Conservation (phyloP, 2,888 invertebrate genomes). For the Brachypalpus laphriformis region DNA sequence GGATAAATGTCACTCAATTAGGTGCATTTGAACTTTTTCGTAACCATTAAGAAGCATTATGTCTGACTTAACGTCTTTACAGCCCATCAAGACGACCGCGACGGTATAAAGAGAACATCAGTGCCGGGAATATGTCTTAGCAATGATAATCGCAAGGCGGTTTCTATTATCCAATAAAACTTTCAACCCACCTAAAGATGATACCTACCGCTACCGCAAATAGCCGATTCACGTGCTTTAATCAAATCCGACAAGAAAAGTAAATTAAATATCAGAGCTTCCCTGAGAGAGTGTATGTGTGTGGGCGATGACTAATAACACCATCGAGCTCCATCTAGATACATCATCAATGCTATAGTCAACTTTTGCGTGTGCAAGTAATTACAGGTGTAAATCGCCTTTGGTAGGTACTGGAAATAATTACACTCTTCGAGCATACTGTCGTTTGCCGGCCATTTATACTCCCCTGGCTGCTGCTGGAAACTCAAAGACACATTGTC, state of each 20-base stretch:
- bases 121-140: too few species aligned
- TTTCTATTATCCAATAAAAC: not conserved
- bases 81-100: too few species aligned
- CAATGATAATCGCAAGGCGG: not conserved
- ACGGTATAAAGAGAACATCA: too few species aligned
- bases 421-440: conserved; percentile 34
- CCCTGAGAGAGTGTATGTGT: not conserved
- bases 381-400: conserved; percentile 60
- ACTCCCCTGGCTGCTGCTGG: not conserved
- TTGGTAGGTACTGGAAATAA: conserved; percentile 47
- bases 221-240: not conserved
- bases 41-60: too few species aligned
- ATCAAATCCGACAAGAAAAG: not conserved
- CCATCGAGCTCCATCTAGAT: not conserved
- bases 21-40: too few species aligned
- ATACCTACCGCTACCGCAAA: not conserved
- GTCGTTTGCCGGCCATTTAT: conserved; percentile 4
- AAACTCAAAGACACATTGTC: conserved; percentile 43
- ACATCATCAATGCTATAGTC: conserved; percentile 1
- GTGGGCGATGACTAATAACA: conserved; percentile 28
- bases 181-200: too few species aligned
- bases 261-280: not conserved
- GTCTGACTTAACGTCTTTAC: too few species aligned
- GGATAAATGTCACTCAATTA: too few species aligned
- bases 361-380: conserved; percentile 50